Evolutionary conservation across 2,113 vertebrate species (phyloP), one percentile per base, ranked within the genome.

Genomic region (Etheostoma cragini): DNA sequence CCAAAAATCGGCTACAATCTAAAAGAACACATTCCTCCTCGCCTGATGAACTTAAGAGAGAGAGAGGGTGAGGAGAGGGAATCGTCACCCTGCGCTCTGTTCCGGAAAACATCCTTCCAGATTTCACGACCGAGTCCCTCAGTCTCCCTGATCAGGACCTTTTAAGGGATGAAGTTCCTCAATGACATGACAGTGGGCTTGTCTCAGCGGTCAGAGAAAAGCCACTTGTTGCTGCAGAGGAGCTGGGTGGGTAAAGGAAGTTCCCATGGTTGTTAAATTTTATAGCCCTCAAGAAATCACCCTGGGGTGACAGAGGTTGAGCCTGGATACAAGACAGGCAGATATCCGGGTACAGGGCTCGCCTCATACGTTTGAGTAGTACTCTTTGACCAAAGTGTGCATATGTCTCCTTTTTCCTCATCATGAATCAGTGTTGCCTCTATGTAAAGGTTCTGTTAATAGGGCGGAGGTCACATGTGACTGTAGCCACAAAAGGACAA

Each of bases 181-280:
- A 5, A 5, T 58, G 70, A 49, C 58, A 64, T n/a, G 67, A 65
- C 53, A 22, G 33, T 60, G 72, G 45, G 49, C 56, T 83, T 57
- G 76, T 79, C 67, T 85, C 81, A 88, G 71, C 82, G 71, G 57
- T 65, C 84, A 80, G 72, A 45, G 33, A 19, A 60, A 63, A 67
- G 71, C 0, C 52, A 53, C 67, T 63, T 52, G 75, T 72, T 60
- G 45, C 26, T 74, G 61, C 54, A 79, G 76, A 67, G 56, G 47
- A 62, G 67, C 52, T 62, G 72, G 56, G 30, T 50, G 62, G 77
- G 49, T 80, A 42, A 68, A 87, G 84, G 83, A 91, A 89, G 89
- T 89, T 90, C 89, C 67, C 83, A 89, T 84, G 83, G 82, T 62
- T 78, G 76, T 86, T 89, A 89, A 88, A 92, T 35, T 86, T 88